These are phyloP conservation scores for Sinella curviseta DNA, from an alignment of 1,140 invertebrate genomes.

Conservation along the genomic window DNA sequence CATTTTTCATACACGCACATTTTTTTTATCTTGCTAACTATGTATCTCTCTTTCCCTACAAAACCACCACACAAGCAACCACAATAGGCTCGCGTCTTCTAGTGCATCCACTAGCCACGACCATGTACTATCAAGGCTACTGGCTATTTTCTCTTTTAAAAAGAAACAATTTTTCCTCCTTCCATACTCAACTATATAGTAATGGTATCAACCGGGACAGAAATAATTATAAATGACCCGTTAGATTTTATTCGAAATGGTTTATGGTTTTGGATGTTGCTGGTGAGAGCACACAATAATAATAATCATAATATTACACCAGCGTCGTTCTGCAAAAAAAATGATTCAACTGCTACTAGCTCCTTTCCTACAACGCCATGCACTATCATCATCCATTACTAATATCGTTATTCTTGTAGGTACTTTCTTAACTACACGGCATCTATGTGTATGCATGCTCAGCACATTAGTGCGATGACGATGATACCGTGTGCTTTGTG, in stretches of 20 bases:
- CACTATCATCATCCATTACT: conserved; percentile 16
- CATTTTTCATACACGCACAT: too few relatives aligned
- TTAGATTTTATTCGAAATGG: conserved; percentile 31
- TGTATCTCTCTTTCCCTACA: too few relatives aligned
- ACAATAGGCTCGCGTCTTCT: too few relatives aligned
- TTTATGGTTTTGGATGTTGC: conserved; percentile 23
- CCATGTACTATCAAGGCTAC: too few relatives aligned
- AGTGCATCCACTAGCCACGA: too few relatives aligned
- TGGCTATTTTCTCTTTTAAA: not conserved
- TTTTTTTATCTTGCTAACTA: too few relatives aligned
- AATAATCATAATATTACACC: not conserved
- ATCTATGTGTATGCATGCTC: not conserved
- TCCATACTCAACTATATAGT: too few relatives aligned
- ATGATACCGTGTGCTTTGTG: not conserved
- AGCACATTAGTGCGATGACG: not conserved
- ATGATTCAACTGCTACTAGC: not conserved
- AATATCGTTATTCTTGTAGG: not conserved
- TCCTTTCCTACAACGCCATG: conserved; percentile 22
- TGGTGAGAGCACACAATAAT: conserved; percentile 22
- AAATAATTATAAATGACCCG: conserved; percentile 26
- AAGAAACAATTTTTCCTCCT: not conserved
- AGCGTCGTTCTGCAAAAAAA: not conserved
- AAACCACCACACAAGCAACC: too few relatives aligned
- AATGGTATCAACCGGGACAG: conserved; percentile 11
- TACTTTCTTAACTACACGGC: too few relatives aligned